Percentiles rank a stretch among this genome's conserved stretches.
Evolutionary conservation across 2,797 vertebrate species (phyloP).

Genomic region (Pseudochaenichthys georgianus): DNA sequence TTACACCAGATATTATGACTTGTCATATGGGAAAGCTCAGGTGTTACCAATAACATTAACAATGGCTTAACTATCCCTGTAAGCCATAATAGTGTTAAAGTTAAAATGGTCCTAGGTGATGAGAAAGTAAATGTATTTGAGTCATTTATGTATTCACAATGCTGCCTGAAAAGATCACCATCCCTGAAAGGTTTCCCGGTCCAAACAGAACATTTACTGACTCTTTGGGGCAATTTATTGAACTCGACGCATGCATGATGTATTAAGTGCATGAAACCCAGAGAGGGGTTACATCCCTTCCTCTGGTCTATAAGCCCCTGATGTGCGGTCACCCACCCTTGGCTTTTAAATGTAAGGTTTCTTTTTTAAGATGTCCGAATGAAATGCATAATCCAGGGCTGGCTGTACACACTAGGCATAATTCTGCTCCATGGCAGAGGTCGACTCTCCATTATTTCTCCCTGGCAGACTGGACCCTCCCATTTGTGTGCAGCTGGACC

Average conservation of each 20-base stretch:
- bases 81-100: background rate
- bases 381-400: slow-evolving; percentile 40
- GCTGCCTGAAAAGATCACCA: background rate
- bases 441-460: slow-evolving; percentile 54
- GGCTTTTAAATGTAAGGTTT: slow-evolving; percentile 15
- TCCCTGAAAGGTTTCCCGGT: slow-evolving; percentile 1
- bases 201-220: background rate
- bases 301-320: slow-evolving; percentile 21
- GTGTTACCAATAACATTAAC: background rate
- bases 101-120: background rate
- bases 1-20: background rate
- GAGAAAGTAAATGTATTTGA: background rate
- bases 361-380: slow-evolving; percentile 31
- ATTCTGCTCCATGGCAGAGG: slow-evolving; percentile 39
- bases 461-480: slow-evolving; percentile 52
- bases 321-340: slow-evolving; percentile 33
- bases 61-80: background rate
- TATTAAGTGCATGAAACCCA: slow-evolving; percentile 19
- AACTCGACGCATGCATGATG: slow-evolving; percentile 8
- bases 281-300: slow-evolving; percentile 18
- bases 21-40: background rate
- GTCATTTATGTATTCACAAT: background rate
- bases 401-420: slow-evolving; percentile 15
- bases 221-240: slow-evolving; percentile 9
- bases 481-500: slow-evolving; percentile 79